Evolutionary conservation across 2,797 vertebrate genomes (phyloP).

Genomic region (Pterois miles): DNA sequence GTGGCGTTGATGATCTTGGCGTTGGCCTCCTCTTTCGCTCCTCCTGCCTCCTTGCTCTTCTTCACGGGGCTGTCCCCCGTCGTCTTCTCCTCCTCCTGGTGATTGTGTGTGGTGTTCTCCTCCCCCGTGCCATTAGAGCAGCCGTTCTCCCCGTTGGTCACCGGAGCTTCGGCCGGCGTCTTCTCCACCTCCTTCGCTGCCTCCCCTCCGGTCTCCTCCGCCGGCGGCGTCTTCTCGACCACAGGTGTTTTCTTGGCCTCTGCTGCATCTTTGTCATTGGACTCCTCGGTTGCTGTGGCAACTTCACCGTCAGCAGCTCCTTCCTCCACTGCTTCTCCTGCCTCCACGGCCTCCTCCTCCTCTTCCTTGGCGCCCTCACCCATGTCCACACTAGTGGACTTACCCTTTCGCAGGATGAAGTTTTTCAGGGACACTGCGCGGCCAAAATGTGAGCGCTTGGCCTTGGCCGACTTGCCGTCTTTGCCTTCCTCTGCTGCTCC

Average conservation of each 20-base stretch:
- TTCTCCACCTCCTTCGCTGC: slow-evolving; percentile 51
- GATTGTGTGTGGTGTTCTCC: slow-evolving; percentile 78
- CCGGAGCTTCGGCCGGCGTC: slow-evolving; percentile 51
- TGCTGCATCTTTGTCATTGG: slow-evolving; percentile 51
- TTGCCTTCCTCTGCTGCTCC: slow-evolving; percentile 80
- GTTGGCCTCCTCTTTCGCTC: slow-evolving; percentile 79
- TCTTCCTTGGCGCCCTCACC: slow-evolving; percentile 76
- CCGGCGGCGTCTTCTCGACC: slow-evolving; percentile 1
- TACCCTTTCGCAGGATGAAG: slow-evolving; percentile 87
- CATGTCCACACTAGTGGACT: slow-evolving; percentile 81
- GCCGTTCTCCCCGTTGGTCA: slow-evolving; percentile 82
- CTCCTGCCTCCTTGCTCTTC: slow-evolving; percentile 75
- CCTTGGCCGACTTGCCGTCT: slow-evolving; percentile 82
- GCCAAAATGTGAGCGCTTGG: slow-evolving; percentile 84
- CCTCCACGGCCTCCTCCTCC: slow-evolving; percentile 14
- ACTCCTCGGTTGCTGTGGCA: slow-evolving; percentile 48
- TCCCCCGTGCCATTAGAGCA: slow-evolving; percentile 76
- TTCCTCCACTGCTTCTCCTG: slow-evolving; percentile 38
- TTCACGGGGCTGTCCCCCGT: slow-evolving; percentile 72
- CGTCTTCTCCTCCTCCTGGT: slow-evolving; percentile 72
- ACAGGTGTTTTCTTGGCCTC: not conserved
- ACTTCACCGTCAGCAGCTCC: slow-evolving; percentile 62
- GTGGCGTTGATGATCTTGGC: slow-evolving; percentile 81
- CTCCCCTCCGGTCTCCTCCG: slow-evolving; percentile 25
- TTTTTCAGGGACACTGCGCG: slow-evolving; percentile 87